Base-by-base conservation (phyloP, 92 coral and sea anemone genomes). In the Meandrina meandrites region DNA sequence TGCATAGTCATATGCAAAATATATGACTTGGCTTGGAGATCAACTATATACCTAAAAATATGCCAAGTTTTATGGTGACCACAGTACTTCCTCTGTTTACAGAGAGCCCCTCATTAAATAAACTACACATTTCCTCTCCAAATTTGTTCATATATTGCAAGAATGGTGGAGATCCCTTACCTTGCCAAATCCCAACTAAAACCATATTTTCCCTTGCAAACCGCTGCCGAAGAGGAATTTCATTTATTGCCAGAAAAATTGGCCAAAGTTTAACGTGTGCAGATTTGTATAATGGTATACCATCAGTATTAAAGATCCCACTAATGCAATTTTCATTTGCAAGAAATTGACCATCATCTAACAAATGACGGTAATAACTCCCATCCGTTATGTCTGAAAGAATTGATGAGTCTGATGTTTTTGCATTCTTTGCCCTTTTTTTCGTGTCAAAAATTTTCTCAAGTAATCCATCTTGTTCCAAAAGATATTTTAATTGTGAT, bases 111-210 rank as follows among this genome's bases (percentile, higher is more conserved):
- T 40, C 45, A 40, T 40, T 2, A 6, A 2, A 40, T 40, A 40
- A 40, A 6, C 45, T 40, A 70, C 78, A 82, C 86, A 88, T 83
- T 79, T 81, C 78, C 34, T 88, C 89, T 13, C 82, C 66, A 86
- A 84, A 91, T n/a, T 87, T 83, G 67, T 76, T 45, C 77, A 90
- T 58, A 50, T 86, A 90, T 34, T 57, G 84, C 3, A 36, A 8
- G 60, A 90, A 86, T 57, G 90, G 93, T 11, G 91, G 91, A 1
- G 84, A 82, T 21, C 77, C 91, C 74, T 86, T 92, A 45, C 92
- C 92, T 86, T 85, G 92, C 92, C 92, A 92, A n/a, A 92, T 89
- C 22, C 94, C 92, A 32, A 57, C 88, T 75, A 92, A 73, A 45
- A 89, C 62, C 90, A 92, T 89, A 51, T 89, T 92, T 7, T 89